Evolutionary conservation across 1,140 invertebrate genomes (phyloP).

Genomic region (Pogonus chalceus): DNA sequence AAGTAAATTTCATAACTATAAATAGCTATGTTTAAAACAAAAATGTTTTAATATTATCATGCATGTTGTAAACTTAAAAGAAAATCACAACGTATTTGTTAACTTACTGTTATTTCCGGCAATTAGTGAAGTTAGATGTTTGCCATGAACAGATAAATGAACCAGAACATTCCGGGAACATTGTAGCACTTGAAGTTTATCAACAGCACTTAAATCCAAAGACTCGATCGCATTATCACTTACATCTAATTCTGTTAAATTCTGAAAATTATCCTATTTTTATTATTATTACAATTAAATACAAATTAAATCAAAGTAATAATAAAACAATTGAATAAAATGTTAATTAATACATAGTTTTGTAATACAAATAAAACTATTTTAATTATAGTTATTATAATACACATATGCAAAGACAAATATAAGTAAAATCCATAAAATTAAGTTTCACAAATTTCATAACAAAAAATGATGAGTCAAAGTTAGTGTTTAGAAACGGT

Average conservation of each 20-base stretch:
- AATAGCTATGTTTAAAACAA: constrained; percentile 8
- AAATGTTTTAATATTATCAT: constrained; percentile 1
- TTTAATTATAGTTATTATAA: constrained; percentile 4
- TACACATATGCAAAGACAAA: not conserved
- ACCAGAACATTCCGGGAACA: constrained; percentile 60
- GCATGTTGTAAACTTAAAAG: not conserved
- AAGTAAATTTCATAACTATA: constrained; percentile 9
- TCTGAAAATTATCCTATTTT: constrained; percentile 44
- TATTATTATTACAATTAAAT: constrained; percentile 7
- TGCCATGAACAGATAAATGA: constrained; percentile 57
- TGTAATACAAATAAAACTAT: not conserved
- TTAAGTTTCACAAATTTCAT: not conserved
- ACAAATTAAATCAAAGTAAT: constrained; percentile 1
- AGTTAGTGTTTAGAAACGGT: no score
- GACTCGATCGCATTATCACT: constrained; percentile 68
- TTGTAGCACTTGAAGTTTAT: constrained; percentile 56
- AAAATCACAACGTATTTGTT: no score
- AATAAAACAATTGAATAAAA: constrained; percentile 10
- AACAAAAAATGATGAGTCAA: no score
- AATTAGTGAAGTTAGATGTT: constrained; percentile 53
- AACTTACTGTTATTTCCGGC: constrained; percentile 65
- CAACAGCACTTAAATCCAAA: constrained; percentile 59
- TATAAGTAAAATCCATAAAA: not conserved
- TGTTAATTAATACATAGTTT: not conserved
- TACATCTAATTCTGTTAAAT: constrained; percentile 62